Conservation (phyloP, 1,140 invertebrate species). For the Aphaenogaster rudis region DNA sequence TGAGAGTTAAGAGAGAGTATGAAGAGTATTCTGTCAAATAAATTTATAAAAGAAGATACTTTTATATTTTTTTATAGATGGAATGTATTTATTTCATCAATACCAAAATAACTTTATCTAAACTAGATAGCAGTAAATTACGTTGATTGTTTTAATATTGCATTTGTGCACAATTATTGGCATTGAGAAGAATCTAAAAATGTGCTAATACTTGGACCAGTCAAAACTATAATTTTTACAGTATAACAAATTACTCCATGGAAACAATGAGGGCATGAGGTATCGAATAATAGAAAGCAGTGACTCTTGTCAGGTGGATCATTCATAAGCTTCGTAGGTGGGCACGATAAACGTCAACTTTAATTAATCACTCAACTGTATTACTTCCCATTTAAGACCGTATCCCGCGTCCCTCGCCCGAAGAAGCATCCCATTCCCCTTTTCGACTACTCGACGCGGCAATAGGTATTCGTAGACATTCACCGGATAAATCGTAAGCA, state of each 20-base stretch:
- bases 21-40: neutral
- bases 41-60: neutral
- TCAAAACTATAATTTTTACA: slow-evolving; percentile 32
- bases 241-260: slow-evolving; percentile 22
- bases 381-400: slow-evolving; percentile 85
- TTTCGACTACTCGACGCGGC: slow-evolving; percentile 69
- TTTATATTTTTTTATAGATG: neutral
- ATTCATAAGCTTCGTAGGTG: slow-evolving; percentile 80
- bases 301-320: slow-evolving; percentile 57
- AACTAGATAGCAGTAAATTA: neutral
- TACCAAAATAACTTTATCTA: neutral
- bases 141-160: neutral
- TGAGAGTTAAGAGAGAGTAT: neutral
- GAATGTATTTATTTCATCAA: neutral
- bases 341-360: slow-evolving; percentile 79
- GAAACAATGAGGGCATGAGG: slow-evolving; percentile 16
- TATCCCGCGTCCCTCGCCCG: slow-evolving; percentile 53
- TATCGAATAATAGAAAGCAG: slow-evolving; percentile 67
- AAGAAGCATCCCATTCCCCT: slow-evolving; percentile 41
- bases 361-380: slow-evolving; percentile 87
- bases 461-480: slow-evolving; percentile 78
- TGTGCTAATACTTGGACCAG: neutral
- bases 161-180: neutral
- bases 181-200: neutral
- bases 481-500: slow-evolving; percentile 82